Conservation (phyloP, 2,113 vertebrate genomes). For the Sarotherodon lohbergeri region DNA sequence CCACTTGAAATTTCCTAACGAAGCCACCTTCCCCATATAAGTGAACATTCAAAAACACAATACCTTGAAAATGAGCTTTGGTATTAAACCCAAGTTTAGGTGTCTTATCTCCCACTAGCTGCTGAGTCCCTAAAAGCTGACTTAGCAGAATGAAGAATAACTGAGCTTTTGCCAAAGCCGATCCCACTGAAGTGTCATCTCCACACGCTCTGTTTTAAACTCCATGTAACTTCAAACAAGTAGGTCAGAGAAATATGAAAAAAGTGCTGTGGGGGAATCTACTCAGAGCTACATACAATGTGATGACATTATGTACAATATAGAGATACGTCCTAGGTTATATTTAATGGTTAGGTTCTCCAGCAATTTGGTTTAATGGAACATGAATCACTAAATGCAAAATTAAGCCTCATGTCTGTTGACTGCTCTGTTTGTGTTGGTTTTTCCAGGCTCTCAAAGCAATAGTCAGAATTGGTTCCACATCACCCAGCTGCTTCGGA, state of each 20-base stretch:
- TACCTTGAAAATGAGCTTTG: constrained; percentile 61
- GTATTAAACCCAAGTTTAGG: constrained; percentile 50
- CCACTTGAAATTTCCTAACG: constrained; percentile 15
- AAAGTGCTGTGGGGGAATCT: constrained; percentile 39
- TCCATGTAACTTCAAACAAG: constrained; percentile 56
- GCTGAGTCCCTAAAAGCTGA: constrained; percentile 58
- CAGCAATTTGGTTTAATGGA: constrained; percentile 14
- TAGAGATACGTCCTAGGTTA: neutral
- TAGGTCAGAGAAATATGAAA: constrained; percentile 72
- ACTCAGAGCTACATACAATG: neutral
- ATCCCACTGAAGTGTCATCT: constrained; percentile 46
- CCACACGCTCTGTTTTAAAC: constrained; percentile 15
- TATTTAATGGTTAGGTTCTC: constrained; percentile 12
- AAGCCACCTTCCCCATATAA: constrained; percentile 7
- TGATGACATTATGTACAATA: neutral
- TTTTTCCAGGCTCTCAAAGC: neutral
- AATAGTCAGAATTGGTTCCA: neutral
- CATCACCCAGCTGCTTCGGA: neutral
- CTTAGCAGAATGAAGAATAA: constrained; percentile 55
- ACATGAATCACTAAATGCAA: constrained; percentile 11
- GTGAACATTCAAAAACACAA: constrained; percentile 34
- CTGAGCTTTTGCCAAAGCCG: constrained; percentile 32
- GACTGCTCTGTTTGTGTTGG: neutral
- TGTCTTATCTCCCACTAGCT: constrained; percentile 63
- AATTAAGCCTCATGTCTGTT: neutral